These are phyloP conservation scores for Brachionus plicatilis DNA, from an alignment of 1,140 invertebrate species.

Conservation along the genomic window DNA sequence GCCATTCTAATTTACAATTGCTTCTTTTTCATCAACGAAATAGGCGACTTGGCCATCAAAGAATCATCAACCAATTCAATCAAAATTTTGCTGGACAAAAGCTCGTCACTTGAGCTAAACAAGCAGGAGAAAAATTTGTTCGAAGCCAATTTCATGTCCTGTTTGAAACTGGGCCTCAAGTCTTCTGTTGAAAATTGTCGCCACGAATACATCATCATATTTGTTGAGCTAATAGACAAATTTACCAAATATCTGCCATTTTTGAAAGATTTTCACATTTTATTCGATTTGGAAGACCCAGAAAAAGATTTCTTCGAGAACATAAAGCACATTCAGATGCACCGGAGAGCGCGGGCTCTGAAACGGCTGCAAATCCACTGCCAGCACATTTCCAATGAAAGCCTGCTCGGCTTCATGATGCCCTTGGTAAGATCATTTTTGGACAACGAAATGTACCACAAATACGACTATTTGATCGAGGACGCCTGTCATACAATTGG, in stretches of 20 bases:
- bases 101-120: background rate
- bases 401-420: constrained; percentile 74
- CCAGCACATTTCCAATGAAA: constrained; percentile 62
- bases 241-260: background rate
- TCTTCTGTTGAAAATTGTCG: constrained; percentile 52
- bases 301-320: constrained; percentile 93
- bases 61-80: constrained; percentile 31
- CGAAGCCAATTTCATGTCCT: constrained; percentile 1
- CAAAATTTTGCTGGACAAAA: background rate
- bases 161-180: background rate
- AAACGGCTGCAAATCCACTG: constrained; percentile 57
- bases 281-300: constrained; percentile 67
- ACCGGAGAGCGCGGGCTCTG: constrained; percentile 72
- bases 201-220: constrained; percentile 69
- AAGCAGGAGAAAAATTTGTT: constrained; percentile 8
- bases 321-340: constrained; percentile 74
- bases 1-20: constrained; percentile 73
- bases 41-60: constrained; percentile 43
- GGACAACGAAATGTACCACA: constrained; percentile 67
- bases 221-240: constrained; percentile 62
- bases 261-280: constrained; percentile 64
- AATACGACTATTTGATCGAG: constrained; percentile 75
- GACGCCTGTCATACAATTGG: constrained; percentile 66
- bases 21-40: constrained; percentile 68
- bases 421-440: constrained; percentile 75